Conservation (phyloP, 92 coral and sea anemone genomes). For the Actinernus sp. region DNA sequence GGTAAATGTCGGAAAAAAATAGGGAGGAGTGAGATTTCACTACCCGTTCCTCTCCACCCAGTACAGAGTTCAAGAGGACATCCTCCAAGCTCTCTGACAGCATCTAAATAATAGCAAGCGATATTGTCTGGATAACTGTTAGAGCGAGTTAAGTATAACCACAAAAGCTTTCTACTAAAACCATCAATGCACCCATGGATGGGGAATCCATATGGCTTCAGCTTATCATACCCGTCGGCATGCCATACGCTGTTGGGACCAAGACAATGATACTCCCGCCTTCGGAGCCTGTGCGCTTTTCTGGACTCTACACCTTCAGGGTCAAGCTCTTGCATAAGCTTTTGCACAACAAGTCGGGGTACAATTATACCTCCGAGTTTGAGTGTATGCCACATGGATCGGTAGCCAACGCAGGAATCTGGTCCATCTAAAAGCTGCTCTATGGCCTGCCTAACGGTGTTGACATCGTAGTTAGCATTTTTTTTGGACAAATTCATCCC, state of each 20-base stretch:
- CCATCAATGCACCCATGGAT: too few relatives aligned
- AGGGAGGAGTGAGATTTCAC: too few relatives aligned
- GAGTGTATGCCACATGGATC: slow-evolving; percentile 58
- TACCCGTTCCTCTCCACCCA: too few relatives aligned
- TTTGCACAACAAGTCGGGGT: slow-evolving; percentile 46
- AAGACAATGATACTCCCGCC: slow-evolving; percentile 32
- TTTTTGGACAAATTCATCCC: slow-evolving; percentile 10
- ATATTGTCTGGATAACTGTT: too few relatives aligned
- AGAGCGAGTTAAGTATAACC: too few relatives aligned
- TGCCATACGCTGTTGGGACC: slow-evolving; percentile 45
- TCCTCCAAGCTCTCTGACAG: too few relatives aligned
- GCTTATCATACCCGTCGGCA: slow-evolving; percentile 18
- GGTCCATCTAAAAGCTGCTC: slow-evolving; percentile 45
- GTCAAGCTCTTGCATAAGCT: slow-evolving; percentile 31
- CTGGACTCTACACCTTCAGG: slow-evolving; percentile 43
- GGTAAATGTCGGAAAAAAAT: too few relatives aligned
- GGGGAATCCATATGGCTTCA: too few relatives aligned
- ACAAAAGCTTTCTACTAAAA: too few relatives aligned
- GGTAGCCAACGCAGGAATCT: slow-evolving; percentile 43
- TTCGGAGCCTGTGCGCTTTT: slow-evolving; percentile 47
- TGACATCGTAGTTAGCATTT: slow-evolving; percentile 12
- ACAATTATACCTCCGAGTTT: slow-evolving; percentile 43
- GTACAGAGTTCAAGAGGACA: too few relatives aligned
- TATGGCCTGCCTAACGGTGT: slow-evolving; percentile 21
- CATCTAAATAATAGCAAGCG: too few relatives aligned